Evolutionary conservation across 2,113 vertebrate genomes (phyloP).

Genomic region (Paedocypris sp.): DNA sequence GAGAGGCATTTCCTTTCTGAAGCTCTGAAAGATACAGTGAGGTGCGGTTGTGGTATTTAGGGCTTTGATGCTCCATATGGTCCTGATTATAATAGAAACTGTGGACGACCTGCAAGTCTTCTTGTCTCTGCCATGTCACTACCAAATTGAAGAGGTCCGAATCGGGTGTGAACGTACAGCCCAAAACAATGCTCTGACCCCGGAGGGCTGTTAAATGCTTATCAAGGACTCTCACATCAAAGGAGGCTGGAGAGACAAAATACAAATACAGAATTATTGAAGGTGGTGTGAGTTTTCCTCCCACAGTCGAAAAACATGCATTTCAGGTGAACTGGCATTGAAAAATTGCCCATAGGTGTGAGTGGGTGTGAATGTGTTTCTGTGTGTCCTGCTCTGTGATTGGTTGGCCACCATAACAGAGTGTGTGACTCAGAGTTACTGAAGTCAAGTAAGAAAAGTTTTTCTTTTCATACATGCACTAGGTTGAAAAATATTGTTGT

Average conservation of each 20-base stretch:
- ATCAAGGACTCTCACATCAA: constrained; percentile 19
- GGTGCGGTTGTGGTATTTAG: constrained; percentile 21
- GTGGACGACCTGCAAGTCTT: constrained; percentile 27
- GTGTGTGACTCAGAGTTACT: no score
- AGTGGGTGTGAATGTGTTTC: no score
- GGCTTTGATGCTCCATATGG: constrained; percentile 22
- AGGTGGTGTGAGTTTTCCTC: no score
- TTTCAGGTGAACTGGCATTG: no score
- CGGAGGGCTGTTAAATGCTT: constrained; percentile 10
- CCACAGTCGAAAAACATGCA: no score
- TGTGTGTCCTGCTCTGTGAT: no score
- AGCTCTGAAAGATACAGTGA: constrained; percentile 26
- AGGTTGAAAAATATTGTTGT: no score
- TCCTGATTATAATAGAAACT: constrained; percentile 35
- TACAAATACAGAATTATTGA: no score
- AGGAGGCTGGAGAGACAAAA: constrained; percentile 25
- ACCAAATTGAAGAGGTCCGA: constrained; percentile 15
- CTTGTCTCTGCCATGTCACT: constrained; percentile 37
- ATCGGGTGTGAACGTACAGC: constrained; percentile 31
- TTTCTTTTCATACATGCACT: no score
- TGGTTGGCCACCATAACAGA: no score
- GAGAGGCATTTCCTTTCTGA: constrained; percentile 31
- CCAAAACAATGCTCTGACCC: constrained; percentile 16
- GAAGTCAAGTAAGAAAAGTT: no score
- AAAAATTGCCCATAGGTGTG: no score